Base-by-base conservation (phyloP, 2,797 vertebrate species). In the Falco rusticolus region DNA sequence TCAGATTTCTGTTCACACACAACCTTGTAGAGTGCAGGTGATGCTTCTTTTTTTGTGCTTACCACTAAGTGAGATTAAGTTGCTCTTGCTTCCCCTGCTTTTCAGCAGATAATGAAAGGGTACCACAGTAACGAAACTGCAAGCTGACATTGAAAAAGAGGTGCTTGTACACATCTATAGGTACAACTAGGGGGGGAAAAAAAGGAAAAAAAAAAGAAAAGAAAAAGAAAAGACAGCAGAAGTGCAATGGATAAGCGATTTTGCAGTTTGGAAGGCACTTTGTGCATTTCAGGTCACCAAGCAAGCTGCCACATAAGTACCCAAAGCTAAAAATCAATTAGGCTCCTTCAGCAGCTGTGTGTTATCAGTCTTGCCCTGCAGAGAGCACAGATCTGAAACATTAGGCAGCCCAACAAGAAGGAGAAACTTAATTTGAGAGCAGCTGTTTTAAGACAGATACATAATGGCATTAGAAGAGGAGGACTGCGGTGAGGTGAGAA, bases 371-470 rank as follows among this genome's bases (percentile, higher is more conserved):
- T 81, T 96, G 63, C 79, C 74, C 51, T 84, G 50, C 69, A 37
- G 37, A 63, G 54, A 92, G 56, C 31, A 16, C 33, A 81, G 34
- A 85, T 78, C 74, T 95, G 74, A 94, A 96, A 84, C 56, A 41
- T 47, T 88, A 84, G 48, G 60, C 57, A 95, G 41, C 39, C 29
- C 88, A 87, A 68, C 10, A 48, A 84, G 66, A 61, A 50, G 48
- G 43, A 56, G 48, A 90, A 95, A 96, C 60, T 72, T 94, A 92
- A 97, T 96, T 89, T 85, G 47, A 84, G 68, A 97, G 78, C 92
- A 96, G 90, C 87, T 97, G 88, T 91, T 96, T 87, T 86, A 91
- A 92, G 86, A 70, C 74, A 85, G 72, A 93, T 89, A 80, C 57
- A 89, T 50, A 92, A 91, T 50, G 74, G 25, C 51, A 91, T 65